Conservation (phyloP, 2,888 invertebrate species). For the Xestia sexstrigata region DNA sequence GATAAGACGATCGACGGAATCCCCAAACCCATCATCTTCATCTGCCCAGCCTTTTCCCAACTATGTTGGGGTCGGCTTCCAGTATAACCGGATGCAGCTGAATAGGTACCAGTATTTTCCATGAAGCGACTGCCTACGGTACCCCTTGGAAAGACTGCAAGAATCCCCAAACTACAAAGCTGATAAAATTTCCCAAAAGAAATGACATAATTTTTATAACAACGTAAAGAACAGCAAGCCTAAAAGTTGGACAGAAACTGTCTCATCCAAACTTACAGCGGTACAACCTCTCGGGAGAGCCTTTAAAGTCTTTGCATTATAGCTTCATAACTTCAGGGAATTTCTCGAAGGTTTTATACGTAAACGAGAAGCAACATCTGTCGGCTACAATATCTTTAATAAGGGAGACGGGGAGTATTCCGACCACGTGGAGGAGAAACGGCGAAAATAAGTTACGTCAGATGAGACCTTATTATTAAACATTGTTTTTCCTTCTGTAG, state of each 20-base stretch:
- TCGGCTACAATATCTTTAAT: constrained; percentile 65
- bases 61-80: no score
- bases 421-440: constrained; percentile 44
- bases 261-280: constrained; percentile 50
- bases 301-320: constrained; percentile 66
- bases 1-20: background rate
- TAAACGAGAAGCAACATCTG: constrained; percentile 73
- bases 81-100: no score
- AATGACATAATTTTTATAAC: constrained; percentile 39
- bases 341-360: constrained; percentile 66
- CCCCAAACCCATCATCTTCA: background rate
- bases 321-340: constrained; percentile 65
- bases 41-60: no score
- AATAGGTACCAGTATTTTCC: no score
- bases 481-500: constrained; percentile 49
- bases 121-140: no score
- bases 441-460: constrained; percentile 61
- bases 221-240: constrained; percentile 19
- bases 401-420: constrained; percentile 60
- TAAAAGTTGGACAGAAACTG: constrained; percentile 60
- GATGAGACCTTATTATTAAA: constrained; percentile 57
- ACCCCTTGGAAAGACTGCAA: no score
- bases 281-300: constrained; percentile 51
- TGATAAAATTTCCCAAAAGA: constrained; percentile 22
- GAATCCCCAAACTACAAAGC: background rate